Evolutionary conservation across 2,888 invertebrate genomes (phyloP), one percentile per base, ranked within the genome.

Genomic region (Drosophila aldrichi): DNA sequence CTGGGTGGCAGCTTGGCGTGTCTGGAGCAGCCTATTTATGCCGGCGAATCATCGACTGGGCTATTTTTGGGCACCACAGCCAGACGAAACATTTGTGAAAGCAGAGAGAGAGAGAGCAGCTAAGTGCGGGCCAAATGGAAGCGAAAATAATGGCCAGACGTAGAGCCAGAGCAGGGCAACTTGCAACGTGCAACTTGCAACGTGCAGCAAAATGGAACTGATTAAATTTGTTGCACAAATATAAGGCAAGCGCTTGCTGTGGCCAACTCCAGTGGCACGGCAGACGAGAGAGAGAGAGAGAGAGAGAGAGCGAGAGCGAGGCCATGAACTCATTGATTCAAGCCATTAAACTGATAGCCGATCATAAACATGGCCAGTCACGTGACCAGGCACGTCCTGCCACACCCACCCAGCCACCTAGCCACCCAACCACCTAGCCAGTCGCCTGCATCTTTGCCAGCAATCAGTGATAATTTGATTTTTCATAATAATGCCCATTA

Each of bases 401-500:
- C 56, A 20, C 32, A 10, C 1, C 32, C 32, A 34, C 9, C 1
- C 32, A 10, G 2, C 32, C 34, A 34, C 34, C 3, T 2, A 36
- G 3, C 36, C 43, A 6, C 34, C 32, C 51, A 51, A 1, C 20
- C 38, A 25, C 25, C 25, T 1, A 25, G 25, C 25, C 25, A 25
- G 7, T 6, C 29, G 36, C 36, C 46, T 67, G 36, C 58, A 38
- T 43, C 51, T 16, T 32, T 12, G 20, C 44, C 22, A 51, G 81
- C 87, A 88, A 88, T 86, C 81, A 63, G 62, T 81, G 89, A 60
- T 89, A 73, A 83, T 81, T 89, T 87, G 65, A 87, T 83, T 82
- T 88, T 82, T 81, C 74, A 78, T 81, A 69, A 78, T 61, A 78
- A 69, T 65, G 73, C 57, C 55, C 74, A 77, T 55, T 74, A 56